Evolutionary conservation across 2,888 invertebrate species (phyloP).

Genomic region (Eugnorisma glareosa): DNA sequence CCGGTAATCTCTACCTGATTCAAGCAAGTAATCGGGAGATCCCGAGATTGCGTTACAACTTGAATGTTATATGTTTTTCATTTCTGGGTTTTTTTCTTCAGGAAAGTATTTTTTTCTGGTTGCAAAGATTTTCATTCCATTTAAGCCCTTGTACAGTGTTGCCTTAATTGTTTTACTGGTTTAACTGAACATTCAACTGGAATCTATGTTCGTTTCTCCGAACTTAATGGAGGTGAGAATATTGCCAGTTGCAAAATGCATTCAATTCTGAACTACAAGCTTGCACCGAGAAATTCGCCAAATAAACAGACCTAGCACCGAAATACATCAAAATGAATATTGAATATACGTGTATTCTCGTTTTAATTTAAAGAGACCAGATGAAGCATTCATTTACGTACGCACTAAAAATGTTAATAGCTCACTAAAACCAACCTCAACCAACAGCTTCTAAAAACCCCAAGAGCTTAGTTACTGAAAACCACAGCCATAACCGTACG

Average conservation of each 20-base stretch:
- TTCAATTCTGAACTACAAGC: not conserved
- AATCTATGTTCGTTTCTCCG: not conserved
- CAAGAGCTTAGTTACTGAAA: slow-evolving; percentile 19
- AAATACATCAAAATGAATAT: not conserved
- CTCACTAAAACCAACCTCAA: slow-evolving; percentile 5
- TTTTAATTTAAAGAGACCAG: not conserved
- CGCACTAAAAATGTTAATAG: not conserved
- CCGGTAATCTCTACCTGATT: slow-evolving; percentile 69
- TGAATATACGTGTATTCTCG: not conserved
- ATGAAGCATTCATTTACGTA: not conserved
- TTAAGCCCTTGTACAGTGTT: not conserved
- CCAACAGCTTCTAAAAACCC: not conserved
- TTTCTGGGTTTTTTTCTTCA: not conserved
- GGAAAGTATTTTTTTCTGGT: not conserved
- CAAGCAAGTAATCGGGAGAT: slow-evolving; percentile 58
- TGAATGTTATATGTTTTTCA: slow-evolving; percentile 37
- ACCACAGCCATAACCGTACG: slow-evolving; percentile 14
- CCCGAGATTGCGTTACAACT: slow-evolving; percentile 38
- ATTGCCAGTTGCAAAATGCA: slow-evolving; percentile 1
- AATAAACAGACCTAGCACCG: not conserved
- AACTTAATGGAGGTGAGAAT: slow-evolving; percentile 18
- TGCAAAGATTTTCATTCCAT: not conserved
- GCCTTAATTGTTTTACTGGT: not conserved
- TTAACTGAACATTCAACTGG: not conserved
- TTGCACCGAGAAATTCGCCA: not conserved